Conservation (phyloP, 2,888 invertebrate species). For the Halocaridina rubra region DNA sequence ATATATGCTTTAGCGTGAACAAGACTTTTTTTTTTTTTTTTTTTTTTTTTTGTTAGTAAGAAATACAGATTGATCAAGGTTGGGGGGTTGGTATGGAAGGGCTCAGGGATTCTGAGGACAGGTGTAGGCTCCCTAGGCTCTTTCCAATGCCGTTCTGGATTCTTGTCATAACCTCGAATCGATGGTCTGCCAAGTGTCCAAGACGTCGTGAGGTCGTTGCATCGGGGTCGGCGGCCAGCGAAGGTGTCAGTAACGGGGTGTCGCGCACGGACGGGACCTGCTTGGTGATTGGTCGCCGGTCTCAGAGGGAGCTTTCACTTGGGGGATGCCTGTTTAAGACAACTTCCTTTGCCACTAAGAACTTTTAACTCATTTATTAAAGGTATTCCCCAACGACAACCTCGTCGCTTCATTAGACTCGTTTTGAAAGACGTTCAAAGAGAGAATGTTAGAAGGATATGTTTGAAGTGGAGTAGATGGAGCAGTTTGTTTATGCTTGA, state of each 20-base stretch:
- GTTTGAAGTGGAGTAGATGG: too few species aligned
- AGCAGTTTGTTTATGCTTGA: slow-evolving; percentile 7
- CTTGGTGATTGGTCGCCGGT: slow-evolving; percentile 51
- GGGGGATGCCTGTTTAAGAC: slow-evolving; percentile 19
- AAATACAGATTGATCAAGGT: too few species aligned
- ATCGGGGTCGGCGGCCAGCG: slow-evolving; percentile 16
- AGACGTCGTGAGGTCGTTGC: slow-evolving; percentile 5
- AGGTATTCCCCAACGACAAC: too few species aligned
- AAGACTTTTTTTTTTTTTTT: too few species aligned
- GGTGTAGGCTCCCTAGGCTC: neutral
- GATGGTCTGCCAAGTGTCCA: slow-evolving; percentile 33
- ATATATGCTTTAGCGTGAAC: neutral
- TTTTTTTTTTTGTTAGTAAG: too few species aligned
- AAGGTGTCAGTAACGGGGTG: slow-evolving; percentile 42
- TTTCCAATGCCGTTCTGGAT: neutral
- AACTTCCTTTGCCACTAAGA: neutral
- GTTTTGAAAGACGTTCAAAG: too few species aligned
- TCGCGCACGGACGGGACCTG: slow-evolving; percentile 5
- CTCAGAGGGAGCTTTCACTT: slow-evolving; percentile 6
- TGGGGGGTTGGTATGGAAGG: too few species aligned
- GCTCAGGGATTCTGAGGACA: too few species aligned
- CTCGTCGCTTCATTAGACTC: too few species aligned
- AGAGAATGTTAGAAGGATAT: too few species aligned
- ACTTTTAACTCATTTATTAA: neutral
- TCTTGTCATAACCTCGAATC: slow-evolving; percentile 52